phyloP scores from a whole-genome alignment of 1,140 invertebrate genomes.

The Neodiprion fabricii region DNA sequence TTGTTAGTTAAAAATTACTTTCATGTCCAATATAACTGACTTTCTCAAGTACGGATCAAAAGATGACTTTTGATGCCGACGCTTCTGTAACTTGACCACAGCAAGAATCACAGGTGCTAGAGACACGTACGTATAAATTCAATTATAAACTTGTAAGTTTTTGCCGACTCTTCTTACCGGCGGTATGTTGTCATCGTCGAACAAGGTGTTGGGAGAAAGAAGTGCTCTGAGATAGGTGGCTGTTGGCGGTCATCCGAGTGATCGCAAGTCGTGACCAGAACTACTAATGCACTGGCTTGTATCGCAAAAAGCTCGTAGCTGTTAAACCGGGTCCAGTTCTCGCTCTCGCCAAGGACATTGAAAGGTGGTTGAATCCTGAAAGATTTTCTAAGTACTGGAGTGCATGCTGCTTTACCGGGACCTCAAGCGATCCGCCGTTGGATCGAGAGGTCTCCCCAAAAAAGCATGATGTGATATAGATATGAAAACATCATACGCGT shows the following conservation, averaged over 20 bases:
- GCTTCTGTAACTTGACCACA: neutral
- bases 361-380: too few relatives aligned
- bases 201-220: slow-evolving; percentile 5
- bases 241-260: neutral
- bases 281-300: neutral
- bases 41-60: too few relatives aligned
- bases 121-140: neutral
- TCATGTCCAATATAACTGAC: too few relatives aligned
- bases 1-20: too few relatives aligned
- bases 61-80: neutral
- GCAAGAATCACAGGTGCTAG: neutral
- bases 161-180: neutral
- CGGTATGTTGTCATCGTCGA: neutral
- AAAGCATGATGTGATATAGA: too few relatives aligned
- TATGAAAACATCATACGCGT: too few relatives aligned
- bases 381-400: too few relatives aligned
- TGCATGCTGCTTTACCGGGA: too few relatives aligned
- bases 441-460: too few relatives aligned
- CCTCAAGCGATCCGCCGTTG: too few relatives aligned
- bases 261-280: slow-evolving; percentile 2
- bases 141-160: neutral
- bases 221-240: neutral
- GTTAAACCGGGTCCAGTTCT: too few relatives aligned
- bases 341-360: too few relatives aligned
- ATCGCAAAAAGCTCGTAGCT: neutral